Evolutionary conservation across 1,140 invertebrate species (phyloP), one percentile per base, ranked within the genome.

Genomic region (Nylanderia fulva): DNA sequence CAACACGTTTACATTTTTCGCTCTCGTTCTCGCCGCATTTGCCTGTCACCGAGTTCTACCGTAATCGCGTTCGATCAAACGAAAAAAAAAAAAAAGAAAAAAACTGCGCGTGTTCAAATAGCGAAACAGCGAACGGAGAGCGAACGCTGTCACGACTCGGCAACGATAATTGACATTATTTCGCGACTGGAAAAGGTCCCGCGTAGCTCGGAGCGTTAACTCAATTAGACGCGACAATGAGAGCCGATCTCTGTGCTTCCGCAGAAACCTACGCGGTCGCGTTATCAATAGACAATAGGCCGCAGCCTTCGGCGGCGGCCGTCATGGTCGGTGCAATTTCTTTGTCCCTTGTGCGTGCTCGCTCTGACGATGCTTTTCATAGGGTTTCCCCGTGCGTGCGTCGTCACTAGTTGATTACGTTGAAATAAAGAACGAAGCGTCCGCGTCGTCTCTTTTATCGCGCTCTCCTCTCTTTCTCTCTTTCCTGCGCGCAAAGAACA

Each of bases 211-310:
- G 15, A 74, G 66, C 85, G 58, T 87, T 88, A 88, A 88, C 83
- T 85, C 71, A 88, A 88, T 88, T 88, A 88, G 83, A 75, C 45
- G 71, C 68, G 63, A 75, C 83, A 71, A 71, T 71, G 76, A 85
- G 68, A 85, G 72, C 69, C 69, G 79, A 85, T 88, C 75, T 33
- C 42, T 54, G 24, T 66, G 83, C 85, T 58, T 71, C 56, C 64
- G 39, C 13, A 76, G 69, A 71, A 48, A n/a, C n/a, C 58, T 76
- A 29, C 29, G 39, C 29, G 68, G 61, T 88, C 76, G 63, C 71
- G 63, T 88, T 76, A 88, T 88, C 86, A 61, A 77, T 69, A 63
- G 74, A 88, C 83, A 87, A 88, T 85, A 48, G 15, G 24, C 56
- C 27, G 24, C 36, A 21, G 54, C 29, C 29, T 33, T 33, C 24